Conservation (phyloP, 2,888 invertebrate species). For the Drosophila emarginata region DNA sequence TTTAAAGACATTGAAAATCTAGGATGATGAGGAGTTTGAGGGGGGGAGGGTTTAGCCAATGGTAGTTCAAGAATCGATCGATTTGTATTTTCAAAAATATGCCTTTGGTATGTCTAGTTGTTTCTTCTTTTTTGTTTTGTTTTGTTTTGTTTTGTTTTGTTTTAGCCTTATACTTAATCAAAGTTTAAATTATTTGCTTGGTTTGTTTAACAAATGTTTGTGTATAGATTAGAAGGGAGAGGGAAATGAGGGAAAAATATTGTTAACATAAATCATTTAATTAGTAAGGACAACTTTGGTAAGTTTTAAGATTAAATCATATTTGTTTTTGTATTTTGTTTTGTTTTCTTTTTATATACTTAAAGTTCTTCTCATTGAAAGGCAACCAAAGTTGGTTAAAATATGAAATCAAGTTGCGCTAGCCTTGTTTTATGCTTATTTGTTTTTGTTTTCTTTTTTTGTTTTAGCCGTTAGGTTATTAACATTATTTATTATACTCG, state of each 20-base stretch:
- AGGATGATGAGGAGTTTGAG: constrained; percentile 17
- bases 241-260: constrained; percentile 38
- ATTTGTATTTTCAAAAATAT: constrained; percentile 68
- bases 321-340: not conserved
- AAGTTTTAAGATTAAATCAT: constrained; percentile 63
- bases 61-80: constrained; percentile 24
- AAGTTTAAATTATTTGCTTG: constrained; percentile 41
- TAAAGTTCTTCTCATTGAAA: constrained; percentile 43
- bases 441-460: constrained; percentile 26
- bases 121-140: constrained; percentile 4
- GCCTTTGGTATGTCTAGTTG: constrained; percentile 82
- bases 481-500: constrained; percentile 57
- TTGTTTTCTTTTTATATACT: constrained; percentile 34
- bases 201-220: constrained; percentile 59
- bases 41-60: constrained; percentile 3
- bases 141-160: not conserved
- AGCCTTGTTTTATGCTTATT: constrained; percentile 34
- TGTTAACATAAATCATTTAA: constrained; percentile 67
- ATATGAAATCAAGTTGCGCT: constrained; percentile 17
- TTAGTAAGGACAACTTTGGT: constrained; percentile 83
- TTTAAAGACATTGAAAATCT: constrained; percentile 26
- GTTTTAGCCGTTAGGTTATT: constrained; percentile 45
- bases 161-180: constrained; percentile 62
- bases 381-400: constrained; percentile 44
- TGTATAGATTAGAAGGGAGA: not conserved